Evolutionary conservation across 2,888 invertebrate genomes (phyloP).

Genomic region (Urechis unicinctus): DNA sequence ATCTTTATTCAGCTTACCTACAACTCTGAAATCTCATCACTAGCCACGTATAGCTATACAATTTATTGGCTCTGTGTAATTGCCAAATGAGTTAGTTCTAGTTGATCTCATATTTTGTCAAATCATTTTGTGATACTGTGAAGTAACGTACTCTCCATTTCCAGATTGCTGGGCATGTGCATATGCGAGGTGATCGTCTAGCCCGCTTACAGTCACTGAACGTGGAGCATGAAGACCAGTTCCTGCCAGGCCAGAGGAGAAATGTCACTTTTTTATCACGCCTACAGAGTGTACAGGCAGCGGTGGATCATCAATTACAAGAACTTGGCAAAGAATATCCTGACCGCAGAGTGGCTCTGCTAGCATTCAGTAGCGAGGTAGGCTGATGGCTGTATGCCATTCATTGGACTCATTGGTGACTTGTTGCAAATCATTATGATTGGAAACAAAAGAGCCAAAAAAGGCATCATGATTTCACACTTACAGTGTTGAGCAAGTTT

Average conservation of each 20-base stretch:
- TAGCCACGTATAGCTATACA: too few species aligned
- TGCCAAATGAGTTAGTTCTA: too few species aligned
- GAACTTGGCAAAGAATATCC: slow-evolving; percentile 38
- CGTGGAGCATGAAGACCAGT: slow-evolving; percentile 30
- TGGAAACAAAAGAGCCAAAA: too few species aligned
- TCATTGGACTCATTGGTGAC: too few species aligned
- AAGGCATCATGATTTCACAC: too few species aligned
- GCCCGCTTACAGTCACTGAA: slow-evolving; percentile 27
- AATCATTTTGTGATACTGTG: too few species aligned
- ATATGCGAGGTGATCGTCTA: slow-evolving; percentile 32
- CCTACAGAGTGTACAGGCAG: slow-evolving; percentile 45
- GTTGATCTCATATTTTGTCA: too few species aligned
- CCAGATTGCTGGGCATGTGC: slow-evolving; percentile 38
- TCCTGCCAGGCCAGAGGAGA: slow-evolving; percentile 30
- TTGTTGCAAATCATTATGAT: too few species aligned
- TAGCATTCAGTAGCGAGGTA: slow-evolving; percentile 44
- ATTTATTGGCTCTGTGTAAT: too few species aligned
- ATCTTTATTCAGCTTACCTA: background rate
- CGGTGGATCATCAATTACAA: slow-evolving; percentile 43
- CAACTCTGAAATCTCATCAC: too few species aligned
- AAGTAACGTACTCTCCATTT: background rate
- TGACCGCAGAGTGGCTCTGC: slow-evolving; percentile 38
- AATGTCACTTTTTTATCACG: slow-evolving; percentile 42
- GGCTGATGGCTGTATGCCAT: background rate
- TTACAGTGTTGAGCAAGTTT: too few species aligned